Conservation (phyloP, 2,888 invertebrate species). For the Mythimna lalbum region DNA sequence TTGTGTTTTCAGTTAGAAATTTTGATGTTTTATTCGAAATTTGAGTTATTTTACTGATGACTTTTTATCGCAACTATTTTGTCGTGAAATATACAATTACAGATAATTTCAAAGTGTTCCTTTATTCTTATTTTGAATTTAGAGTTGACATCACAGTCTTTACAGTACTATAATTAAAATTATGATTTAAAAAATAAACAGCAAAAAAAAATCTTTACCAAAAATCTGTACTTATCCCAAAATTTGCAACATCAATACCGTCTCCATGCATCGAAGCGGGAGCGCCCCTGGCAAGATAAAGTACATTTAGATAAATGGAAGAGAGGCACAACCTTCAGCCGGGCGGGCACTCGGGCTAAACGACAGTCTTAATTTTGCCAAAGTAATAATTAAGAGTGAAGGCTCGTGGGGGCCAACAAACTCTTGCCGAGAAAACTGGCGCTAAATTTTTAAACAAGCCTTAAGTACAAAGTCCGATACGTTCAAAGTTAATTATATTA, state of each 20-base stretch:
- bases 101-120: not conserved
- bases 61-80: not conserved
- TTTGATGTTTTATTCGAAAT: not conserved
- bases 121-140: no score
- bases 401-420: conserved; percentile 82
- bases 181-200: not conserved
- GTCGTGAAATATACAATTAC: not conserved
- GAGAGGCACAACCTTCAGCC: conserved; percentile 83
- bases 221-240: conserved; percentile 28
- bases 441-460: conserved; percentile 89
- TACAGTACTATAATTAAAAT: no score
- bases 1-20: conserved; percentile 21
- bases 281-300: conserved; percentile 86
- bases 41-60: not conserved
- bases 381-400: conserved; percentile 91
- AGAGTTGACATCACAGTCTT: no score
- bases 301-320: conserved; percentile 90
- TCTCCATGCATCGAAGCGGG: conserved; percentile 73
- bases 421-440: conserved; percentile 78
- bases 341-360: conserved; percentile 87
- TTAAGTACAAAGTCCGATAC: conserved; percentile 89
- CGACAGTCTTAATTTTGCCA: conserved; percentile 91
- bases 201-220: not conserved
- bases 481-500: conserved; percentile 87
- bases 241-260: conserved; percentile 60